Base-by-base conservation (phyloP, 1,140 invertebrate genomes). In the Sminthurides bifidus region DNA sequence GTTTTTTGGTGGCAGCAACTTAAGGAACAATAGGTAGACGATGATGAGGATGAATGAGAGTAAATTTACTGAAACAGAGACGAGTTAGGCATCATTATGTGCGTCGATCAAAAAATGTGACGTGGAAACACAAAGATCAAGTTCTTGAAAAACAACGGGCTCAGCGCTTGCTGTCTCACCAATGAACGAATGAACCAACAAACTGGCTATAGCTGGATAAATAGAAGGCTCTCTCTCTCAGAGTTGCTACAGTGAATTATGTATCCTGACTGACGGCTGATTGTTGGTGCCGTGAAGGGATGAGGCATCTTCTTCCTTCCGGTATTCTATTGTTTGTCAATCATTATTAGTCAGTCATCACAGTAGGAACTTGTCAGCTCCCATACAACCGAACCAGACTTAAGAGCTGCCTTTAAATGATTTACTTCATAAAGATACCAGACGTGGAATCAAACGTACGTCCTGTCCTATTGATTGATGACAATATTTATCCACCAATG, bases 241-340 rank as follows among this genome's bases (percentile, higher is more conserved):
- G 41, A 14, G 41, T 43, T 43, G 17, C 41, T 43, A 19, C 21
- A 43, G 41, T 15, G 41, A 29, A 23, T 29, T 14, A 48, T 48
- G 45, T 12, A 48, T 19, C 23, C 45, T 26, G 10, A 29, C 45
- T 19, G 29, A 6, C 29, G 48, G 27, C 43, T 56, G 54, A 56
- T 56, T 49, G 41, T 56, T 56, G 54, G 54, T 56, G 54, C 54
- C 54, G 50, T 33, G 46, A 56, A 41, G 26, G 31, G 33, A 56
- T 56, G 35, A 35, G 43, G n/a, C n/a, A n/a, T 24, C 44, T 8
- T 8, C 23, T 27, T 46, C 44, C 44, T 46, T 46, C 44, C 23
- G 10, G 44, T 46, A 21, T 12, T 46, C 10, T 21, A 46, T 46
- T 46, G 44, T 46, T 46, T 24, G 10, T 24, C 44, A 12, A 21